Base-by-base conservation (phyloP, 1,140 invertebrate species). In the Musca domestica region DNA sequence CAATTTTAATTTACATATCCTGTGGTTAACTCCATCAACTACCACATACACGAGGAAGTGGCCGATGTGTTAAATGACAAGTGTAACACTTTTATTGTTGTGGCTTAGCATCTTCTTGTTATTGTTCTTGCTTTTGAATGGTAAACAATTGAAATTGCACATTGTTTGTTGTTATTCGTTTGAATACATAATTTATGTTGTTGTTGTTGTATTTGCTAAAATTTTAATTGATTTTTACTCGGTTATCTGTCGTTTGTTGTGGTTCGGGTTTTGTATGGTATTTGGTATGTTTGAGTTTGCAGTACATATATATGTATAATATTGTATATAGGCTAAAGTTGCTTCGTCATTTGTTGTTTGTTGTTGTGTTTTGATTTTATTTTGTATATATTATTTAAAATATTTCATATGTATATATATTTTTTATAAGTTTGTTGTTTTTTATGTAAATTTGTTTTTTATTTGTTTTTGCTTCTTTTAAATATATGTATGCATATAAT, bases 121-220 rank as follows among this genome's bases (percentile, higher is more conserved):
- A 2, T 14, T 22, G 4, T 22, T 52, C 1, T 22, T 65, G 64
- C 23, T 65, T 27, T 25, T 20, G 2, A 23, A 65, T 19, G 64
- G 46, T 25, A 65, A 65, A 65, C 46, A 65, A 49, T 65, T 49
- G 27, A 65, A 65, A 65, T 65, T 65, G 64, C 64, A 65, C 64
- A 65, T 65, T 49, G 64, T 49, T 65, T n/a, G n/a, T n/a, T n/a
- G n/a, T n/a, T n/a, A n/a, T n/a, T n/a, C n/a, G n/a, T n/a, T n/a
- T n/a, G n/a, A n/a, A 65, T 65, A 49, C 14, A 47, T 47, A 19
- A 10, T 17, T 64, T n/a, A 7, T 48, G 14, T 58, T 58, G 15
- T 58, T 30, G 0, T 34, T 58, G n/a, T 58, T 17, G 25, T 58
- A 3, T 61, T 34, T 61, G 56, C 27, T 61, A 41, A n/a, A 61